Base-by-base conservation (phyloP, 2,797 vertebrate species). In the Anas capensis region DNA sequence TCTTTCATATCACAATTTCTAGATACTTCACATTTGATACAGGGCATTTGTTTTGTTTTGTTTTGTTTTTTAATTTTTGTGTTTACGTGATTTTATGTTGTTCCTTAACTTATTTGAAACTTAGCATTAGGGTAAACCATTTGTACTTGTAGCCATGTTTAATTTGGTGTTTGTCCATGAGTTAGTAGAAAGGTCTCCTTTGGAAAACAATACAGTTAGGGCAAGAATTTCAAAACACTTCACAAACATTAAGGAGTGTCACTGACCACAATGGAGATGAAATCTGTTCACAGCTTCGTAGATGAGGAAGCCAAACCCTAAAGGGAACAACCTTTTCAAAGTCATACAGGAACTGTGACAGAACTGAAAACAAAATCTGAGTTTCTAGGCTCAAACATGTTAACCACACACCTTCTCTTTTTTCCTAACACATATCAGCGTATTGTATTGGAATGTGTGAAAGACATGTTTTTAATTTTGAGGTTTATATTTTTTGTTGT, bases 241-340 rank as follows among this genome's bases (percentile, higher is more conserved):
- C 58, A 20, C 54, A 66, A 10, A 70, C 34, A 14, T 56, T 40
- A 40, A 38, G 42, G 49, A 61, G 17, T 78, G 46, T 65, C 68
- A 21, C 54, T 5, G 1, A 42, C 80, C 20, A 8, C 10, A 64
- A 21, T 49, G 12, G 58, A 95, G 49, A 33, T 75, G 21, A 88
- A 86, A 88, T 81, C 31, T 73, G 26, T 58, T 79, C 56, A 49
- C 51, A 83, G 44, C 10, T 65, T 87, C 75, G 58, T 40, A 34
- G 14, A 26, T 76, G 49, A 91, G 40, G 27, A 83, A 92, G 58
- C 70, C 73, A 91, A 86, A 53, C 57, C 44, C 24, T 80, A 27
- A 75, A 57, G 69, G 69, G 23, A 71, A 40, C 10, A 91, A 62
- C 42, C 31, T 75, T 71, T 76, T 81, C 20, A 54, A 84, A 93